Base-by-base conservation (phyloP, 2,797 vertebrate genomes). In the Periophthalmus magnuspinnatus region DNA sequence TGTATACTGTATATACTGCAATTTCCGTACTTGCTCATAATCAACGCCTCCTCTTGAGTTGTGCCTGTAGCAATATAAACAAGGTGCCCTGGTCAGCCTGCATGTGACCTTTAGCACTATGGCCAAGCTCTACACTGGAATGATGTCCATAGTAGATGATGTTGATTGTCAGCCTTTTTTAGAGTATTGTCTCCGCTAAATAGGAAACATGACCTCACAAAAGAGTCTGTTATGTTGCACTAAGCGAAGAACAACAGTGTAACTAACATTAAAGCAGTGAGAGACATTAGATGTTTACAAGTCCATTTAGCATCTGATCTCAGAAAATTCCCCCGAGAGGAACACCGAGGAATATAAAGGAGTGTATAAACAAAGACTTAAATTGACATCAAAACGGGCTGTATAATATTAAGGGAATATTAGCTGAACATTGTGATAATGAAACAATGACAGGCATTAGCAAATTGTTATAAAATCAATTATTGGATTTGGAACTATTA, bases 21-120 rank as follows among this genome's bases (percentile, higher is more conserved):
- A 14, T 17, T 58, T 55, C 36, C 52, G 22, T 59, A 34, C 34
- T 6, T 54, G 69, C 33, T 61, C 38, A 58, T 41, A 52, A 55
- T 65, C 33, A 52, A 36, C 60, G 28, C 75, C 68, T 73, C 71
- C 71, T 76, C 75, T 83, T 73, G 38, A 41, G 38, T 41, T 41
- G 68, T 83, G 82, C 87, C 84, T 57, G 41, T 69, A 82, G 86
- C 77, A 82, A 76, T 68, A 85, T 75, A 79, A 91, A 83, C 89
- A 32, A 70, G 76, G 80, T 82, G 61, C 70, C 64, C 70, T 3
- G 28, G 28, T 28, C 41, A 34, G 72, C 61, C 70, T 57, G 70
- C 38, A 50, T 75, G 54, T 81, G 82, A 86, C 78, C 80, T 83
- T 86, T 84, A 78, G 62, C 54, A 34, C 48, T 58, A 59, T 11